Conservation (phyloP, 2,888 invertebrate species). For the Vesta saturnalis region DNA sequence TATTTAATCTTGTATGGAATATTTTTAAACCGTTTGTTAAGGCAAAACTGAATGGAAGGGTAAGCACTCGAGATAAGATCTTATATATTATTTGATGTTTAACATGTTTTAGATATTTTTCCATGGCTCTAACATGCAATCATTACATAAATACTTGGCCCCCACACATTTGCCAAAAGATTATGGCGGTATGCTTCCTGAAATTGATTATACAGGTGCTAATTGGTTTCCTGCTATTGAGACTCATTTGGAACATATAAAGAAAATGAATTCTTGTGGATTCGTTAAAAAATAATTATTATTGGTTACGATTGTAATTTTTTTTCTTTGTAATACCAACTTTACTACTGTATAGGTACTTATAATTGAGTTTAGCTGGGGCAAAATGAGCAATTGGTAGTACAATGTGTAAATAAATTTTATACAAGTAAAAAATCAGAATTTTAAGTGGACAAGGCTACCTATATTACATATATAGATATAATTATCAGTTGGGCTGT, state of each 20-base stretch:
- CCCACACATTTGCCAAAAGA: constrained; percentile 77
- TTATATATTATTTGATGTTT: not conserved
- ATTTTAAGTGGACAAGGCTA: too few species aligned
- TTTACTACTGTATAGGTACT: too few species aligned
- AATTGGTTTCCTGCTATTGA: constrained; percentile 81
- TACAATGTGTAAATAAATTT: too few species aligned
- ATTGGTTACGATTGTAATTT: too few species aligned
- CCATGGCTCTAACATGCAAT: constrained; percentile 83
- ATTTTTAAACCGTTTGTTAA: constrained; percentile 86
- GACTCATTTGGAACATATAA: constrained; percentile 71
- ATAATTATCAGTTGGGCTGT: too few species aligned
- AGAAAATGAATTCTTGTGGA: constrained; percentile 76
- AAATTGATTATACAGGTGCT: constrained; percentile 79
- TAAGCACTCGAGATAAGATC: constrained; percentile 60
- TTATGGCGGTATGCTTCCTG: constrained; percentile 79
- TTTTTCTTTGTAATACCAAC: too few species aligned
- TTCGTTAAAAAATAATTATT: constrained; percentile 63
- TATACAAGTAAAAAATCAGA: too few species aligned
- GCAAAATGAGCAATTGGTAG: too few species aligned
- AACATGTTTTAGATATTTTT: constrained; percentile 75
- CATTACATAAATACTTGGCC: constrained; percentile 77
- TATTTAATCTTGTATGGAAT: constrained; percentile 86
- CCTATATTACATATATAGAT: too few species aligned
- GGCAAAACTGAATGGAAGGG: constrained; percentile 80
- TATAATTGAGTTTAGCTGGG: too few species aligned